Conservation (phyloP, 2,113 vertebrate genomes). For the Crotalus viridis region DNA sequence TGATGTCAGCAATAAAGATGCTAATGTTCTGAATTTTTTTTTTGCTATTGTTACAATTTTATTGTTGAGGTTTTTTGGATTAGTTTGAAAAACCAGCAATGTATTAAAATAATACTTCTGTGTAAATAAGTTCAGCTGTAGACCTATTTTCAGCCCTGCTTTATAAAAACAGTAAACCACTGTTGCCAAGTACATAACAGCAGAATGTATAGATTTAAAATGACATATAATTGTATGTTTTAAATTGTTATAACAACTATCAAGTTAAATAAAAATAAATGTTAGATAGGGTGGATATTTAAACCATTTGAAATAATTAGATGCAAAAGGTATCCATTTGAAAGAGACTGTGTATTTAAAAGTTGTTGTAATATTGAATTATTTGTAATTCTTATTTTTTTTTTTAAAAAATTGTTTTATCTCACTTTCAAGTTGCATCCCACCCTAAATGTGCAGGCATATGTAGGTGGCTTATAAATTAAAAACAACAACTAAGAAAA, state of each 20-base stretch:
- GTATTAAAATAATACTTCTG: not conserved
- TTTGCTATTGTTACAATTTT: not conserved
- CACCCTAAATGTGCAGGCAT: not conserved
- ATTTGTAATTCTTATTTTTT: not conserved
- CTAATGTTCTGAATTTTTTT: not conserved
- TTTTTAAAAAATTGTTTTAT: not conserved
- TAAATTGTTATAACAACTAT: not conserved
- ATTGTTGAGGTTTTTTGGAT: not conserved
- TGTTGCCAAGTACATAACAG: not conserved
- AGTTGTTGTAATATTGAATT: not conserved
- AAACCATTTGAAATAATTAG: not conserved
- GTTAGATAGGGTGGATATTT: not conserved
- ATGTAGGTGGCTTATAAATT: not conserved
- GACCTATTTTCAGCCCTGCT: not conserved
- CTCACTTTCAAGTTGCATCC: not conserved
- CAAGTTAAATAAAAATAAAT: not conserved
- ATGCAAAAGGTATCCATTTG: not conserved
- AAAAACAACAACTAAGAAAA: not conserved
- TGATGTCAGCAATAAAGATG: not conserved
- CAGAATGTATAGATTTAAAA: not conserved
- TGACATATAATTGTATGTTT: not conserved
- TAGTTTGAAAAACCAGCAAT: not conserved
- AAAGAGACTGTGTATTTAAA: not conserved
- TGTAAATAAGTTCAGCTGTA: not conserved
- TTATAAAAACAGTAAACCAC: not conserved